Base-by-base conservation (phyloP, 2,113 vertebrate genomes). In the Motacilla alba region DNA sequence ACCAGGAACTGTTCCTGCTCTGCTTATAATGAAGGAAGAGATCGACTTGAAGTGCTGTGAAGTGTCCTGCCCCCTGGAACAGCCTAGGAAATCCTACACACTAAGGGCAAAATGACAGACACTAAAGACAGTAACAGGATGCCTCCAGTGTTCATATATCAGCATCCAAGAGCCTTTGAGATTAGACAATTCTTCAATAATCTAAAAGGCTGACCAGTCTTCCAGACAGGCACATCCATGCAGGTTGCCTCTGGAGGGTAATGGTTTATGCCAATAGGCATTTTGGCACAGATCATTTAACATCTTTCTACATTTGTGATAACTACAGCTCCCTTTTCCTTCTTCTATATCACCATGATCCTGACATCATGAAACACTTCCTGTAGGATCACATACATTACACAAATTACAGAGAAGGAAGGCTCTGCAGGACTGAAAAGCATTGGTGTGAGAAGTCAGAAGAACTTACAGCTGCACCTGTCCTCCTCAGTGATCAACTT, bases 401-500 rank as follows among this genome's bases (percentile, higher is more conserved):
- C n/a, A 41, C 26, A 30, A 22, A 18, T 17, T 24, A 41, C 23
- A 70, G 47, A 78, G 39, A 21, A 2, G 2, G 26, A 59, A 83
- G 21, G 60, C 24, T 77, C 60, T 52, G 64, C 43, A n/a, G 26
- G 53, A 43, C 37, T 9, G 39, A 43, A 73, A 83, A 83, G 31
- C 24, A 37, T 31, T 12, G 55, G 5, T 39, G n/a, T 28, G 21
- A 74, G 41, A 87, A 96, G 22, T 39, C 12, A 94, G 35, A 82
- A 82, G 43, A 74, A 97, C 91, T 97, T 93, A 97, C 94, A 89
- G 93, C 64, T 80, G 49, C 37, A 12, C 12, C 21, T 3, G 41
- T 75, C 41, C 77, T 95, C 95, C 98, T 99, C 98, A 99, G 97
- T 99, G 99, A 75, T 99, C 99, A 0, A 99, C 98, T 70, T 99